Conservation (phyloP, 1,140 invertebrate species). For the Lucilia cuprina region DNA sequence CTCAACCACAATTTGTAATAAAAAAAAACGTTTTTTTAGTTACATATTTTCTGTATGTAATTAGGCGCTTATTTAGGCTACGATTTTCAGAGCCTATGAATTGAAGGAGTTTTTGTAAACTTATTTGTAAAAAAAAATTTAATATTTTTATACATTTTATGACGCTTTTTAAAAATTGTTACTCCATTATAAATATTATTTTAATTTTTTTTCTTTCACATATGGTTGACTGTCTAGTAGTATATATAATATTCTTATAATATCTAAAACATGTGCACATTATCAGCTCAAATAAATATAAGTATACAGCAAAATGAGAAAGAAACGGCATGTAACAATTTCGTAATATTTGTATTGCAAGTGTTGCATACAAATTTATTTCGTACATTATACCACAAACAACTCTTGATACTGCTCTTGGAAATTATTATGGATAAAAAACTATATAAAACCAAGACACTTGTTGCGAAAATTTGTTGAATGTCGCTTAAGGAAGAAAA, state of each 20-base stretch:
- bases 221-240: neutral
- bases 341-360: neutral
- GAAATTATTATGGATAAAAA: neutral
- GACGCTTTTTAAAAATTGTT: too few species aligned
- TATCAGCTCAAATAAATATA: neutral
- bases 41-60: too few species aligned
- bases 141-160: too few species aligned
- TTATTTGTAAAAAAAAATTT: too few species aligned
- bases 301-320: neutral
- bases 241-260: neutral
- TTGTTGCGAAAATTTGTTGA: slow-evolving; percentile 62
- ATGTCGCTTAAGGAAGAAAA: slow-evolving; percentile 47
- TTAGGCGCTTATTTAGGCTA: too few species aligned
- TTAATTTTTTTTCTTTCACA: neutral
- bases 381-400: neutral
- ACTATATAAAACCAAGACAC: slow-evolving; percentile 45
- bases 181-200: neutral
- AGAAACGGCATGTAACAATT: neutral
- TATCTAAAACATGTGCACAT: neutral
- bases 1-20: too few species aligned
- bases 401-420: neutral
- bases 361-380: slow-evolving; percentile 2
- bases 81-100: too few species aligned
- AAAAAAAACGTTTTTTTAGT: too few species aligned
- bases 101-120: too few species aligned